Base-by-base conservation (phyloP, 1,140 invertebrate genomes). In the Lineus longissimus region DNA sequence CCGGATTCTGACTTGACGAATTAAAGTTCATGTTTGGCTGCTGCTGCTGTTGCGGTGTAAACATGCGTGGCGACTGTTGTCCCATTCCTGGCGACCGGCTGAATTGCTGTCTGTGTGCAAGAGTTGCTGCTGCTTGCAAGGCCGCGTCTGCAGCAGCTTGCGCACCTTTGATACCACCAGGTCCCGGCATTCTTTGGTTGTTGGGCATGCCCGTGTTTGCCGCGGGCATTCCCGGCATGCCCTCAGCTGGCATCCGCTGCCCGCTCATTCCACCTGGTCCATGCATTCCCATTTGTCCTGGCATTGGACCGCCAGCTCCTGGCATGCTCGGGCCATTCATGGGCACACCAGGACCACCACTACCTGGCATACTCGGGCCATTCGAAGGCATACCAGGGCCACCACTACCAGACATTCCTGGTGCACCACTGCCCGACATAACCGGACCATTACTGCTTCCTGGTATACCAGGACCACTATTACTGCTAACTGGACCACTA, bases 111-210 rank as follows among this genome's bases (percentile, higher is more conserved):
- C 59, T 59, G 31, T 63, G 69, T 13, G 74, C 68, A n/a, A 73
- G 69, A 64, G 74, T 75, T 29, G 78, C 77, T n/a, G 81, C 77
- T 25, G 79, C 78, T 59, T 78, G 74, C 65, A 82, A 72, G 1
- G 80, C 78, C 51, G 78, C 80, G 40, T 81, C 80, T 13, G 81
- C 80, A 19, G 80, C 80, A 22, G 78, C 76, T 65, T 82, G 79
- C 19, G 80, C 80, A 58, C 78, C 79, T 70, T 76, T 81, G 47
- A 69, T 51, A 4, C 47, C 47, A 23, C 47, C n/a, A 7, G 47
- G 25, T 6, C 19, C 19, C 6, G 47, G 25, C 47, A 51, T 51
- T 23, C 25, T 51, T 27, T 51, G 47, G 47, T 51, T 51, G 47
- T 51, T 51, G 6, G 33, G 33, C 33, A 36, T 36, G 4, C 33